Base-by-base conservation (phyloP, 2,797 vertebrate genomes). In the Dermochelys coriacea region DNA sequence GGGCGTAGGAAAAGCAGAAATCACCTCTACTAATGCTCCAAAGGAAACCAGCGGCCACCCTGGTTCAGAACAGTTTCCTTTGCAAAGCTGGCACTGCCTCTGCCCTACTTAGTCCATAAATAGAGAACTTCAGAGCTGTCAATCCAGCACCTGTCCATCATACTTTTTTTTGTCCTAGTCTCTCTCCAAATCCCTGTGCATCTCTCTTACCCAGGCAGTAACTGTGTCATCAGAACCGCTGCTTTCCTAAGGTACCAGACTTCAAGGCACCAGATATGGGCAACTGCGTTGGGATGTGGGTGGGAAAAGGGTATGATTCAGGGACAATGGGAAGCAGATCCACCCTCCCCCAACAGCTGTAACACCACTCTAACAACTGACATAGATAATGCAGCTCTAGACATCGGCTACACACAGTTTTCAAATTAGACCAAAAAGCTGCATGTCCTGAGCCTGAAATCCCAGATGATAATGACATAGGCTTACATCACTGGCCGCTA, bases 361-460 rank as follows among this genome's bases (percentile, higher is more conserved):
- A 74, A 12, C 37, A 74, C 18, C 37, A 59, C 82, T 64, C 15
- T 0, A 1, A 4, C 68, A 71, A 19, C 15, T 45, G 27, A 47
- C 4, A 8, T 51, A 52, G 1, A 9, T 49, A 74, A 41, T 9
- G n/a, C 37, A 47, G 34, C 4, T 11, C 77, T 51, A 51, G 18
- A 27, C 5, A 25, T 1, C 29, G 1, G 5, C 37, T 0, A 2
- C 82, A n/a, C 1, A 12, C 12, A 41, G 51, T 83, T 49, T 78
- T 34, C 52, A 68, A 45, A 21, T 25, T 68, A 41, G 5, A 68
- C 64, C 64, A 68, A n/a, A 68, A 68, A n/a, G 34, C 16, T n/a
- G 21, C 7, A n/a, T 16, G 34, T 61, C 5, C 5, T 57, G 27
- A 57, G 12, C 14, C 59, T 64, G 34, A n/a, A 31, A 64, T 31